Base-by-base conservation (phyloP, 2,113 vertebrate genomes). In the Cyanoliseus patagonus region DNA sequence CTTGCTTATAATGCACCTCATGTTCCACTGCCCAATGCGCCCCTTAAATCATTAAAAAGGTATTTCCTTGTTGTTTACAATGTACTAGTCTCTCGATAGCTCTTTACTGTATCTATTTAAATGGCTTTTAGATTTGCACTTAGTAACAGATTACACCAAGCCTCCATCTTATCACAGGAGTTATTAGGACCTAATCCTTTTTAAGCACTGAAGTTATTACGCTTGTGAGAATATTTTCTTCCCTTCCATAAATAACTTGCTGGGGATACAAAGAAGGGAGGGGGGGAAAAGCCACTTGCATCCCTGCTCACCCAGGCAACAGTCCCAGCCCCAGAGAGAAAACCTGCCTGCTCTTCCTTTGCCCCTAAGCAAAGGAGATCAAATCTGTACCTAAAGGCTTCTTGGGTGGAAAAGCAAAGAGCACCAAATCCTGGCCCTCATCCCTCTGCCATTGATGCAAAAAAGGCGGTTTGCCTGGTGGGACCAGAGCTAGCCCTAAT, bases 141-240 rank as follows among this genome's bases (percentile, higher is more conserved):
- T 91, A 77, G 74, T 85, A 84, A 88, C 77, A 91, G 91, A 94
- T 94, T 92, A 96, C 94, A 93, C 49, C 8, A 0, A 92, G 77
- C 62, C 86, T 93, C 95, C 95, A 94, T 94, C 83, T 96, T 95
- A 97, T 92, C 94, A 1, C 39, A 85, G 86, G 14, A 95, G 74
- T 91, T 93, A 96, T 95, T 92, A 94, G 77, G 86, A 85, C 44
- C 66, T 95, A 94, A 94, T 92, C 95, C 75, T 82, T 91, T 80
- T 73, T 66, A 94, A 96, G 86, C 74, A 85, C 81, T 77, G 5
- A 87, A 94, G 89, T 91, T 94, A 95, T 83, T 91, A 94, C 62
- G 79, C 83, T 89, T 95, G 77, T 69, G 88, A 96, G 76, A 94
- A 68, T 94, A 86, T 92, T 88, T 93, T 74, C 83, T 87, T 75